Evolutionary conservation across 2,888 invertebrate genomes (phyloP).

Genomic region (Linyphia triangularis): DNA sequence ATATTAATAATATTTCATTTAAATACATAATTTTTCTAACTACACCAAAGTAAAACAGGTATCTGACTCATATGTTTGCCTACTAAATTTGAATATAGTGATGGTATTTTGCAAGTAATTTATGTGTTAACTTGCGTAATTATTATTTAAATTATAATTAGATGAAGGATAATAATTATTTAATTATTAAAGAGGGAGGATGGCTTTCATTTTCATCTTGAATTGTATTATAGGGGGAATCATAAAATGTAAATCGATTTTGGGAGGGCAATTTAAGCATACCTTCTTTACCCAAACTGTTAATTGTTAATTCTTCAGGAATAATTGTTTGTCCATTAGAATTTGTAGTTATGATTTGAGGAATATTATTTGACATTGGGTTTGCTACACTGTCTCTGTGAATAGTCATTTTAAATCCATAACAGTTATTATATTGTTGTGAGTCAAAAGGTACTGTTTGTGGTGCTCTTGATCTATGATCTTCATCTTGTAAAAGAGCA

Average conservation of each 20-base stretch:
- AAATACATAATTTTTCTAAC: too few species aligned
- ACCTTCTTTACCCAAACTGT: neutral
- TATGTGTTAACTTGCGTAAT: too few species aligned
- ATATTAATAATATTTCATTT: too few species aligned
- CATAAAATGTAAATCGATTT: constrained; percentile 69
- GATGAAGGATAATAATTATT: neutral
- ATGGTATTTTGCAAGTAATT: too few species aligned
- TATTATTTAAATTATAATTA: too few species aligned
- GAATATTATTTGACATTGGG: neutral
- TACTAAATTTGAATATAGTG: too few species aligned
- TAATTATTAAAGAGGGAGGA: neutral
- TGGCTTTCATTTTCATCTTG: constrained; percentile 58
- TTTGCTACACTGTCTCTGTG: constrained; percentile 40
- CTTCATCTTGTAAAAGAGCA: constrained; percentile 75
- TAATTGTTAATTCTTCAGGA: constrained; percentile 1
- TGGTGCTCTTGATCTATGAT: constrained; percentile 56
- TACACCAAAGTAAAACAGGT: too few species aligned
- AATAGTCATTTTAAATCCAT: constrained; percentile 33
- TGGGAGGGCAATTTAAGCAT: constrained; percentile 40
- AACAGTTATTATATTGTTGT: constrained; percentile 8
- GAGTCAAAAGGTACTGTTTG: neutral
- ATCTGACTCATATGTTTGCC: too few species aligned
- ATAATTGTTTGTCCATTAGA: neutral
- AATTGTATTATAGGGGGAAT: constrained; percentile 70
- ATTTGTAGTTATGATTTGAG: constrained; percentile 12